A percentile compares a stretch with the other conserved stretches of the same genome.
Evolutionary conservation across 2,797 vertebrate genomes (phyloP).

Genomic region (Helicolenus hilgendorfi): DNA sequence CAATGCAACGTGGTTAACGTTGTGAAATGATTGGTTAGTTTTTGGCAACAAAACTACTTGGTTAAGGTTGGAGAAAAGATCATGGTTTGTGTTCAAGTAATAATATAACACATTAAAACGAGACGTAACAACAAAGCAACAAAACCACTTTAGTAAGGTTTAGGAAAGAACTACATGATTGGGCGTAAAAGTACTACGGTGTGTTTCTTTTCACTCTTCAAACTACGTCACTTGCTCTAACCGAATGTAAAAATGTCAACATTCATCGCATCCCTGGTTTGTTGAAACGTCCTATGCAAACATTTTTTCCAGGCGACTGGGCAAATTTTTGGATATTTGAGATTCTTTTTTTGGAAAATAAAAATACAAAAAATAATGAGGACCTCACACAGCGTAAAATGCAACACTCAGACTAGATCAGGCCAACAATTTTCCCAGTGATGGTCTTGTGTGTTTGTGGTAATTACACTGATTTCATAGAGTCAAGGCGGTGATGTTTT

Average conservation of each 20-base stretch:
- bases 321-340: neutral
- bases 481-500: constrained; percentile 19
- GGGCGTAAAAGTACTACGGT: no score
- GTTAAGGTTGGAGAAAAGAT: no score
- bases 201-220: no score
- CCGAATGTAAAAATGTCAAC: no score
- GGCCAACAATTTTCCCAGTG: constrained; percentile 16
- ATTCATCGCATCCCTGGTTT: no score
- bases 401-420: constrained; percentile 4
- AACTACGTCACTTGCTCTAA: no score
- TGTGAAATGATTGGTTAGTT: neutral
- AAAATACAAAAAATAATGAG: constrained; percentile 11
- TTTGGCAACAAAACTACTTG: no score
- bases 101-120: neutral
- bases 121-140: neutral
- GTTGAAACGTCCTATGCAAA: no score
- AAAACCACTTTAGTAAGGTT: no score
- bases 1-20: neutral
- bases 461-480: constrained; percentile 36
- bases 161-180: no score
- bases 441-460: constrained; percentile 14
- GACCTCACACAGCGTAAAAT: neutral
- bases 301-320: no score
- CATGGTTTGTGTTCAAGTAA: no score
- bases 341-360: neutral